Evolutionary conservation across 2,797 vertebrate genomes (phyloP), one percentile per base, ranked within the genome.

Genomic region (Gastrophryne carolinensis): DNA sequence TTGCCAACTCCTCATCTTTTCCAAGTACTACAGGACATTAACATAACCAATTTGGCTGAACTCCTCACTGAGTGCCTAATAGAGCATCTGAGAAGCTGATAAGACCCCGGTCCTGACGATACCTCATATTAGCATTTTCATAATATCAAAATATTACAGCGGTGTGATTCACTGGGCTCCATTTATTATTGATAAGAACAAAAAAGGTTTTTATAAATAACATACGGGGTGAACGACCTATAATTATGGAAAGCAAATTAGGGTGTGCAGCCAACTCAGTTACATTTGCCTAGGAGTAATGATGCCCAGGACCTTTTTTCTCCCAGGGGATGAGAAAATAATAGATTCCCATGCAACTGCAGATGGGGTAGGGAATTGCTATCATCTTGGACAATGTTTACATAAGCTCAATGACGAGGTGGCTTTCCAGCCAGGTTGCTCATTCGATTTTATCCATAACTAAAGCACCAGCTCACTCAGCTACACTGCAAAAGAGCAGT

Each of bases 161-260:
- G 9, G 84, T 78, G 80, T 90, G 91, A 94, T 92, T 93, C 92
- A 90, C 87, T 81, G 86, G 88, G 87, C 89, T 90, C 91, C 90
- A 95, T 99, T 95, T 93, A 98, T 98, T 98, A 97, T 96, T 97
- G 95, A 98, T 98, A 96, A 95, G 93, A 96, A 96, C 91, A 95
- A 93, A 88, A 91, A 91, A 92, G 89, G 90, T 90, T 90, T 94
- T 93, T 94, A 93, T 93, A 95, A 94, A 95, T 95, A 94, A 95
- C 94, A 95, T 96, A 97, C 91, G 86, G 89, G 94, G 95, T 95
- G 92, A 95, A 88, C 80, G 94, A 98, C 96, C 96, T 96, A 96
- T 98, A 98, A 99, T 98, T 98, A 98, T 83, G 90, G 89, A 90
- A 94, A 95, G 96, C 95, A 98, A 98, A 98, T 99, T 96, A 98